These are phyloP conservation scores for Taenaris catops DNA, from an alignment of 2,888 invertebrate species.

Conservation along the genomic window DNA sequence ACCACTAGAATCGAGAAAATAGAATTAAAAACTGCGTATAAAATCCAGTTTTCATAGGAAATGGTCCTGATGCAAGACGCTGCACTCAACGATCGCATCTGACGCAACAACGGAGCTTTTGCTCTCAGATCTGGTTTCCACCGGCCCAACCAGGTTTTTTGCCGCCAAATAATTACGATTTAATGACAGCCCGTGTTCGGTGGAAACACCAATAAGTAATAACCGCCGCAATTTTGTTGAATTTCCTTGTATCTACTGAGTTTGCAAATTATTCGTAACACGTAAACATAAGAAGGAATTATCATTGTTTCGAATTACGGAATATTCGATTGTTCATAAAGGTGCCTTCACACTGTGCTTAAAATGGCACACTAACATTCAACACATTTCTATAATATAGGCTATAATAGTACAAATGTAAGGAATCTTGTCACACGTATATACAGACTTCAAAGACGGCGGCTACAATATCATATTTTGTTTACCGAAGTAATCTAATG, in stretches of 20 bases:
- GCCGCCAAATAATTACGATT: conserved; percentile 25
- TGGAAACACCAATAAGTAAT: conserved; percentile 11
- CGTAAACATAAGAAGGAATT: not conserved
- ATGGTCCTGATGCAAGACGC: conserved; percentile 37
- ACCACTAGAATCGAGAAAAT: too few relatives aligned
- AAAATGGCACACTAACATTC: too few relatives aligned
- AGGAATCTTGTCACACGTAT: too few relatives aligned
- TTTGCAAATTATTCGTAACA: conserved; percentile 5
- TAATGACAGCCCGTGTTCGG: conserved; percentile 16
- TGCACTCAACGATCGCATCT: conserved; percentile 36
- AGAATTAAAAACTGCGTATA: too few relatives aligned
- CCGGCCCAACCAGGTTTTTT: conserved; percentile 22
- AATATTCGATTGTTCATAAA: too few relatives aligned
- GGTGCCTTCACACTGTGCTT: too few relatives aligned
- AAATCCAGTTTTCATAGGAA: not conserved
- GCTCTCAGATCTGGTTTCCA: conserved; percentile 33
- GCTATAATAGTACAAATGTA: too few relatives aligned
- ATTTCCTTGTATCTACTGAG: conserved; percentile 8
- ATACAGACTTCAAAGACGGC: too few relatives aligned
- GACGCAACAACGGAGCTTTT: conserved; percentile 46
- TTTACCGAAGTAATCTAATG: too few relatives aligned
- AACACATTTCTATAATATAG: too few relatives aligned
- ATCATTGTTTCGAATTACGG: too few relatives aligned
- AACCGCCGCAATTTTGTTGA: conserved; percentile 15
- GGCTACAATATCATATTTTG: too few relatives aligned